A percentile compares a stretch with the other conserved stretches of the same genome.
Evolutionary conservation across 2,797 vertebrate species (phyloP).

Genomic region (Enteromius treurensis): DNA sequence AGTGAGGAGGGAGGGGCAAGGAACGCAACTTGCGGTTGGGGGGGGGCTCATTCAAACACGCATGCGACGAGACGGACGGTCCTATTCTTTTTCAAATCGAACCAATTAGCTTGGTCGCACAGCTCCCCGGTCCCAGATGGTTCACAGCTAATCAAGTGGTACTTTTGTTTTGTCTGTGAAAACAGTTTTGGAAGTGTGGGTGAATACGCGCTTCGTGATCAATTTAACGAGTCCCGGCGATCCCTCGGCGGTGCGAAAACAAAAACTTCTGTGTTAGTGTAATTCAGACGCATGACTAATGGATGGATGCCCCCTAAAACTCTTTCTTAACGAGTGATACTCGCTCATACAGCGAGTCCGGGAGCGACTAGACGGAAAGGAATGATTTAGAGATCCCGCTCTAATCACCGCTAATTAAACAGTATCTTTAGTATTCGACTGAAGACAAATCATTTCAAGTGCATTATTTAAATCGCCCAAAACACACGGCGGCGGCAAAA

Average conservation of each 20-base stretch:
- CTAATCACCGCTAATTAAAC: constrained; percentile 28
- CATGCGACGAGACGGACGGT: constrained; percentile 47
- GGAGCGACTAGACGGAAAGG: background rate
- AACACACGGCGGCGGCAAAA: background rate
- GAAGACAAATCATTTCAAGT: constrained; percentile 11
- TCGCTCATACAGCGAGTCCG: background rate
- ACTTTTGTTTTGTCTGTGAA: constrained; percentile 73
- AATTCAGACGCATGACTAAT: constrained; percentile 45
- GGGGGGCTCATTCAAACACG: constrained; percentile 58
- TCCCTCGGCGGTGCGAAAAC: constrained; percentile 48
- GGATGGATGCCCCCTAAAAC: constrained; percentile 20
- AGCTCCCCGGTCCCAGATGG: constrained; percentile 70
- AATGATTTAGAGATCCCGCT: constrained; percentile 11
- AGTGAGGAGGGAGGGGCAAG: constrained; percentile 32
- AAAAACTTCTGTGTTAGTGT: constrained; percentile 53
- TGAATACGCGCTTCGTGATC: constrained; percentile 51
- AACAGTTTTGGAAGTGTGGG: constrained; percentile 71
- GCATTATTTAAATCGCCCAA: constrained; percentile 1
- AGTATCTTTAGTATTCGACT: background rate
- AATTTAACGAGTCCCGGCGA: constrained; percentile 48
- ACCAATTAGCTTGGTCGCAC: constrained; percentile 75
- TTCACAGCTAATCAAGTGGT: constrained; percentile 70
- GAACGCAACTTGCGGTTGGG: constrained; percentile 48
- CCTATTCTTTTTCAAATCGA: constrained; percentile 63
- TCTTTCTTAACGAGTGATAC: constrained; percentile 28